Base-by-base conservation (phyloP, 2,113 vertebrate genomes). In the Mandrillus leucophaeus region DNA sequence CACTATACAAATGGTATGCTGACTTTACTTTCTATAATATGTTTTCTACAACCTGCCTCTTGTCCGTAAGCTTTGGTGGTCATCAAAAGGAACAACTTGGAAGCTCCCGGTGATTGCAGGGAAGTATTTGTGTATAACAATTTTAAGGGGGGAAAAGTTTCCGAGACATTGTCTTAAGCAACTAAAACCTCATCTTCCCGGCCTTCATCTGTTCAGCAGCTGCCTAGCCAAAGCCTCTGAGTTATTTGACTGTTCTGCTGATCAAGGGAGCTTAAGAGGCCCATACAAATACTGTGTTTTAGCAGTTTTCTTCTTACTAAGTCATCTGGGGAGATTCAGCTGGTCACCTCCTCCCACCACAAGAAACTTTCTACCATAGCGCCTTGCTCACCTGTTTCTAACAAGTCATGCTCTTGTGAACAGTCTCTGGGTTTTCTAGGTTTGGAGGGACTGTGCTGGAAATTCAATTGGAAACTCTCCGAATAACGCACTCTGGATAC, bases 251-350 rank as follows among this genome's bases (percentile, higher is more conserved):
- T 84, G 14, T n/a, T 83, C 16, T 90, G 2, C 23, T 70, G 61
- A 43, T 32, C 22, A 27, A 3, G 38, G 78, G 0, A 13, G 1
- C 70, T 64, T 52, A n/a, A 25, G 61, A 90, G 81, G 45, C 7
- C 48, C 13, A 6, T 0, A 0, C 0, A 0, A 50, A 50, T 25
- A 4, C 25, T 12, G 1, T 22, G 7, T 30, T 17, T 52, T 22
- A 61, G 17, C 14, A 14, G 10, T 22, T 1, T 92, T 82, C 89
- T 80, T 59, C 6, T 16, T n/a, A 17, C 4, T 40, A 30, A 32
- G 43, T 92, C 12, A 1, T 50, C 55, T 17, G 11, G 52, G 43
- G 40, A 57, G 55, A 52, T 38, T 35, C 57, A 48, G 12, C 18
- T 73, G 55, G 72, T 48, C 9, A 27, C 10, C 27, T 43, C 10